Percentiles rank a stretch among this genome's conserved stretches.
These are phyloP conservation scores for Ochropleura plecta DNA, from an alignment of 2,888 invertebrate genomes.

Conservation along the genomic window DNA sequence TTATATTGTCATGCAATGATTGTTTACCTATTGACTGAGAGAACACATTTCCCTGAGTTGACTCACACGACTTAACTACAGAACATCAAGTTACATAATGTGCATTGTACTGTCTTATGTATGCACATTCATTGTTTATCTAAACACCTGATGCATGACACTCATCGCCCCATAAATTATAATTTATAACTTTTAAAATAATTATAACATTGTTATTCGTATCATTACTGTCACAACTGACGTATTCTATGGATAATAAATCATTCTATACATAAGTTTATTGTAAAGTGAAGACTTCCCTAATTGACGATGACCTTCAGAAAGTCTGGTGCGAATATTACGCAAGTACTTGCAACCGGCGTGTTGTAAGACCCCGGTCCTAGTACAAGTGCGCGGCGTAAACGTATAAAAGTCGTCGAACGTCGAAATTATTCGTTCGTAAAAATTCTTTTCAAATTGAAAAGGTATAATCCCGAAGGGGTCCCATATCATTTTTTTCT, in stretches of 20 bases:
- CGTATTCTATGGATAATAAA: conserved; percentile 1
- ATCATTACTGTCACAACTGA: conserved; percentile 11
- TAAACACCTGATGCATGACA: conserved; percentile 18
- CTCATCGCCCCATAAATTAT: conserved; percentile 28
- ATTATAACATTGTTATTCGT: conserved; percentile 24
- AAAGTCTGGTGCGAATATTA: background rate
- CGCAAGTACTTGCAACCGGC: too few species aligned
- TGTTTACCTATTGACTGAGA: conserved; percentile 32
- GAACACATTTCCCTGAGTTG: conserved; percentile 40
- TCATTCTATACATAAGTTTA: background rate
- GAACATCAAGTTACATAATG: conserved; percentile 14
- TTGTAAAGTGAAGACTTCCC: background rate
- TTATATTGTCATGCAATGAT: conserved; percentile 20
- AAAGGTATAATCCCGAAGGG: too few species aligned
- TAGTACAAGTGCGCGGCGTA: too few species aligned
- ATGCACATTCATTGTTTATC: conserved; percentile 30
- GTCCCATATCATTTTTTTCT: too few species aligned
- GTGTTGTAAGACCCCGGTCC: too few species aligned
- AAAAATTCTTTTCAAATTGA: too few species aligned
- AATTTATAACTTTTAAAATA: conserved; percentile 38
- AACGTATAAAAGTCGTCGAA: too few species aligned
- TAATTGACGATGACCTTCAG: background rate
- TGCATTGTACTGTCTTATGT: conserved; percentile 1
- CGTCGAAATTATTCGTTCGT: too few species aligned
- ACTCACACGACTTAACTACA: conserved; percentile 29